phyloP scores from a whole-genome alignment of 2,113 vertebrate genomes.

The Paralichthys olivaceus region DNA sequence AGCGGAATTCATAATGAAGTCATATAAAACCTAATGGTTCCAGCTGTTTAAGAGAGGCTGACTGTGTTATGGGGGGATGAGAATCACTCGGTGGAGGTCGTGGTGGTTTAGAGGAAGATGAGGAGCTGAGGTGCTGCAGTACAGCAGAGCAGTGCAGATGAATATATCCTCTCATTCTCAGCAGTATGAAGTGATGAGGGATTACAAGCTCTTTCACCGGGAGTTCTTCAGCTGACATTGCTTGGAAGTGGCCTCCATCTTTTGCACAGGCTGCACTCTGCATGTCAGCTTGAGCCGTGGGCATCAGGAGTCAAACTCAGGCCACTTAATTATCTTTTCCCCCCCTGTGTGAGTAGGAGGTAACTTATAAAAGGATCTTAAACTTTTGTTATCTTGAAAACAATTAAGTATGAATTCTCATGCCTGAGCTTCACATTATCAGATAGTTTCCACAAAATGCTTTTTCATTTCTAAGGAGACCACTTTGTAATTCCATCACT shows the following conservation, averaged over 20 bases:
- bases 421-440: not conserved
- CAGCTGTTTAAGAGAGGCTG: constrained; percentile 56
- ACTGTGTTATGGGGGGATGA: constrained; percentile 52
- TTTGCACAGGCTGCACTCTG: constrained; percentile 17
- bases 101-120: not conserved
- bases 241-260: constrained; percentile 48
- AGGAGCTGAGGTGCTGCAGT: constrained; percentile 41
- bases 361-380: not conserved
- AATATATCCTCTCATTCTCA: constrained; percentile 51
- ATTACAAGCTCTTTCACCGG: constrained; percentile 63
- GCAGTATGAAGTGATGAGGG: constrained; percentile 51
- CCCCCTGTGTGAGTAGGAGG: not conserved
- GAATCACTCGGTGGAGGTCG: constrained; percentile 30
- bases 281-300: not conserved
- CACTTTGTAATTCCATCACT: not conserved
- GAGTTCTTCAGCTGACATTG: constrained; percentile 47
- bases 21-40: constrained; percentile 68
- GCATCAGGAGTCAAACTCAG: constrained; percentile 22
- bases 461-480: not conserved
- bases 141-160: constrained; percentile 43
- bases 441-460: not conserved
- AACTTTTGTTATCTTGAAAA: constrained; percentile 7
- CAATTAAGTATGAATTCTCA: constrained; percentile 1
- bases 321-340: constrained; percentile 12
- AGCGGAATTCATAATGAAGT: constrained; percentile 58